Evolutionary conservation across 2,797 vertebrate species (phyloP), one percentile per base, ranked within the genome.

Genomic region (Epinephelus malabaricus): DNA sequence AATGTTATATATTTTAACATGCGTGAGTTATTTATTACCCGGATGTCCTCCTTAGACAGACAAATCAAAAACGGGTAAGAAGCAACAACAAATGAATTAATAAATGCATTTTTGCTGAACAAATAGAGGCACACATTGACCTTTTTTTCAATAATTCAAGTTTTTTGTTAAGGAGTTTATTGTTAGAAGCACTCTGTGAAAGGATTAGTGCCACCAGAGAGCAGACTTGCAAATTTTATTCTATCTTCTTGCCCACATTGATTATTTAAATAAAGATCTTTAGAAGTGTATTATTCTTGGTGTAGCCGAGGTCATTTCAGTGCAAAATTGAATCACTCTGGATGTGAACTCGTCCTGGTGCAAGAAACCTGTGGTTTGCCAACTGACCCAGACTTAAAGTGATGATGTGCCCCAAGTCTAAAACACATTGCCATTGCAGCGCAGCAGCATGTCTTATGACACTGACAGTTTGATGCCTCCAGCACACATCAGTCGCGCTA

Each of bases 321-420:
- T 8, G 5, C 9, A 51, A 40, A 65, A 51, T 17, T 55, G 7
- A 55, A 45, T 54, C 47, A 49, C 53, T 53, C 27, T 30, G 8
- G 6, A 34, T 51, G 47, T 14, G 18, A 25, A 56, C 43, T 69
- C 5, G 18, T n/a, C 46, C 46, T 27, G 7, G 4, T 49, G 19
- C 45, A 23, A 19, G 25, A 27, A 70, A 51, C n/a, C 10, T 61
- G 45, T 43, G 17, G 5, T 84, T 72, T 59, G 60, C 19, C 58
- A 43, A n/a, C 60, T 76, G 64, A 79, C 47, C 73, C 64, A 55
- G 60, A 73, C 70, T 51, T 40, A 51, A 86, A 77, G 38, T 68
- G 61, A 71, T 71, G 50, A 73, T 74, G 21, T 34, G 69, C 55
- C 43, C 65, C 10, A 38, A 34, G 67, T 62, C 46, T 21, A 50